Evolutionary conservation across 2,888 invertebrate genomes (phyloP), one percentile per base, ranked within the genome.

Genomic region (Leptopilina myrica): DNA sequence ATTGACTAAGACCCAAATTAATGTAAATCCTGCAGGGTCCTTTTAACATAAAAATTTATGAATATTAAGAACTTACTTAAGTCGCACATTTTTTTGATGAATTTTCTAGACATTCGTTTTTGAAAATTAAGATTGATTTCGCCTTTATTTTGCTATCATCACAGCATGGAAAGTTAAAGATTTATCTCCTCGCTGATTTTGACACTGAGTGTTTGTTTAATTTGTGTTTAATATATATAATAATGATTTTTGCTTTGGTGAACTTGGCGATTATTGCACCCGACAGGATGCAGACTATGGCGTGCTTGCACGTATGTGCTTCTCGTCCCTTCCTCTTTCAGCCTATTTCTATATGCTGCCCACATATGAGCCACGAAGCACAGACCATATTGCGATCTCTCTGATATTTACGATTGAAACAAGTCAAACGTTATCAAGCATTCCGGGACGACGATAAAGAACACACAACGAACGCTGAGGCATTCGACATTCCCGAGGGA

Each of bases 391-490:
- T 88, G 86, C 87, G 85, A 82, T 83, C 79, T 83, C 84, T 80
- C 67, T 81, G 82, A 86, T 88, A 91, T 91, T 91, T 91, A 91
- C 89, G 91, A 91, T 90, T 91, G 89, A 91, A 91, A 91, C 91
- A 91, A 91, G 91, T 91, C 91, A 91, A 91, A 91, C 86, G 89
- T 91, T 91, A 91, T 91, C 91, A 91, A 91, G 90, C 90, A 91
- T 91, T 91, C 91, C 90, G 85, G 84, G 84, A 81, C 84, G 89
- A 85, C 86, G 91, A 91, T 91, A 91, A 91, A 91, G 91, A 91
- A 91, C 88, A 91, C 91, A 91, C 90, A 90, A 86, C 84, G 86
- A 86, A 91, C 90, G 90, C 88, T 85, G 84, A 85, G 90, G 91
- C 85, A 91, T 91, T 88, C 88, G 85, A 85, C 81, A 86, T 87